Evolutionary conservation across 2,888 invertebrate genomes (phyloP).

Genomic region (Perithous albicinctus): DNA sequence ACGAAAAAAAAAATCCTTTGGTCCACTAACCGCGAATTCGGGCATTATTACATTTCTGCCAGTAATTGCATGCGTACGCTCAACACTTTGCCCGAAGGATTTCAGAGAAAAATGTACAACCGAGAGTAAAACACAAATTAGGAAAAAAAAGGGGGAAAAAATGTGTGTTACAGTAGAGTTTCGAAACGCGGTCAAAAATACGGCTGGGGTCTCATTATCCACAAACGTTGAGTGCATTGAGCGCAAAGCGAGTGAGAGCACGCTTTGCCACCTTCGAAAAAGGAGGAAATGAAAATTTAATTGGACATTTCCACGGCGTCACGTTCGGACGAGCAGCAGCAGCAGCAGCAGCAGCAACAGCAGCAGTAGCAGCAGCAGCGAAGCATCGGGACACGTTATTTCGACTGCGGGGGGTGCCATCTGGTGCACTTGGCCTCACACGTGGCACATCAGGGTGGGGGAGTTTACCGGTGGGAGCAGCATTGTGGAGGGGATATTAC

Average conservation of each 20-base stretch:
- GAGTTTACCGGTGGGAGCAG: constrained; percentile 6
- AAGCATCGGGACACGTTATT: constrained; percentile 62
- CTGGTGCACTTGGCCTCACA: constrained; percentile 62
- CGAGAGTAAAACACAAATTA: not conserved
- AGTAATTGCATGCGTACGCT: not conserved
- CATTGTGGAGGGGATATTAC: constrained; percentile 3
- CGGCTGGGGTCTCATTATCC: constrained; percentile 42
- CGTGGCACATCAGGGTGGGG: constrained; percentile 45
- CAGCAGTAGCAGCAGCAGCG: constrained; percentile 40
- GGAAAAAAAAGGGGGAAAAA: constrained; percentile 9
- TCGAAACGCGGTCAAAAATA: constrained; percentile 37
- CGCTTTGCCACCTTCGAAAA: constrained; percentile 50
- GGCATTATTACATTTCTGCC: not conserved
- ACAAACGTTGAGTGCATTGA: constrained; percentile 33
- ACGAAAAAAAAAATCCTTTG: not conserved
- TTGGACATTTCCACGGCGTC: constrained; percentile 64
- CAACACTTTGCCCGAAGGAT: not conserved
- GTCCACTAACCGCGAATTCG: not conserved
- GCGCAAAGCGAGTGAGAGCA: constrained; percentile 7
- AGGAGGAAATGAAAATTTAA: constrained; percentile 64
- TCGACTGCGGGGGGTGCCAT: constrained; percentile 57
- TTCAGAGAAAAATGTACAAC: constrained; percentile 7
- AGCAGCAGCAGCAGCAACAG: constrained; percentile 45
- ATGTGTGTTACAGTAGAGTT: constrained; percentile 5
- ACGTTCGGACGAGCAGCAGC: constrained; percentile 58